Evolutionary conservation across 2,888 invertebrate genomes (phyloP).

Genomic region (Bombyx huttoni): DNA sequence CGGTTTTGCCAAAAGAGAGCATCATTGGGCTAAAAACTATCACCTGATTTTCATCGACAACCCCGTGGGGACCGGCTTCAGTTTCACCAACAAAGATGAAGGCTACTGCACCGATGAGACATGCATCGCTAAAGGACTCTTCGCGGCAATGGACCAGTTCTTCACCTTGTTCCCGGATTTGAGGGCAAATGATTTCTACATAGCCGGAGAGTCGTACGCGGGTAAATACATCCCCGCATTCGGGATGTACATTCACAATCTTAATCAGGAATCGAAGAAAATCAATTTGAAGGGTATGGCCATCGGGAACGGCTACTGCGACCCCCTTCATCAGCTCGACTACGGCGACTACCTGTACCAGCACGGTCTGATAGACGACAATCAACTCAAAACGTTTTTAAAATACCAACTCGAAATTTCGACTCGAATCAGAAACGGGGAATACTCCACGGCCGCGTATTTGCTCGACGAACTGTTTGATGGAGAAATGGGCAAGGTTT

Average conservation of each 20-base stretch:
- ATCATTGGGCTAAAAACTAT: constrained; percentile 72
- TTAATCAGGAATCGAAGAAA: constrained; percentile 34
- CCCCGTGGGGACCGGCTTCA: constrained; percentile 77
- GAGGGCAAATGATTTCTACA: constrained; percentile 66
- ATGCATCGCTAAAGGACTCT: constrained; percentile 69
- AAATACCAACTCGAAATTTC: constrained; percentile 69
- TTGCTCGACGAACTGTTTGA: constrained; percentile 78
- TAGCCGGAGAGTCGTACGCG: constrained; percentile 76
- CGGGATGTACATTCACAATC: constrained; percentile 62
- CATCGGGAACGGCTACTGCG: constrained; percentile 66
- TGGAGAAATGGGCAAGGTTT: constrained; percentile 35
- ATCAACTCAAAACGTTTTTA: constrained; percentile 70
- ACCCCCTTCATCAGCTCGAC: constrained; percentile 61
- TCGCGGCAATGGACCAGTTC: constrained; percentile 69
- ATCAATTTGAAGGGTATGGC: constrained; percentile 71
- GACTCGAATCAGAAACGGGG: constrained; percentile 70
- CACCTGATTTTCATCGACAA: constrained; percentile 77
- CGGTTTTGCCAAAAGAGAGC: constrained; percentile 44
- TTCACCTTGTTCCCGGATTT: constrained; percentile 71
- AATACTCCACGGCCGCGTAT: constrained; percentile 78
- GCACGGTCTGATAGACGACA: constrained; percentile 68
- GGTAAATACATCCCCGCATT: constrained; percentile 69
- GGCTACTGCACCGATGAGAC: constrained; percentile 71
- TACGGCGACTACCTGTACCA: constrained; percentile 66
- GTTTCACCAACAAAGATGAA: constrained; percentile 67